Conservation (phyloP, 2,888 invertebrate species). For the Eupithecia vulgata region DNA sequence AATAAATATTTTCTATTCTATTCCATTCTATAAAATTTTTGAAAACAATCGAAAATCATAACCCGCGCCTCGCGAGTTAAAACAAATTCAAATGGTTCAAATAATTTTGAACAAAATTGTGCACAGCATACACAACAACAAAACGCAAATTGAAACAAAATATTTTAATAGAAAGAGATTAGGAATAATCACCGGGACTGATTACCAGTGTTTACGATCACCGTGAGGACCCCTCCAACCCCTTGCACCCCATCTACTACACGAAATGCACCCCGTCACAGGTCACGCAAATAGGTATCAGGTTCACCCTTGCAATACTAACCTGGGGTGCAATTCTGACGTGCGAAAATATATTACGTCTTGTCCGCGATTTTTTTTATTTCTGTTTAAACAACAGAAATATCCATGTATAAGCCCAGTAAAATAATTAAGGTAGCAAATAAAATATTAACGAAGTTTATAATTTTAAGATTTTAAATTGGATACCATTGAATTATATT, state of each 20-base stretch:
- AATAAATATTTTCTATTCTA: no score
- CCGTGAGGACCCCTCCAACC: constrained; percentile 2
- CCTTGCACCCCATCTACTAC: background rate
- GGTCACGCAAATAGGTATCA: constrained; percentile 42
- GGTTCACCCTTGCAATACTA: constrained; percentile 40
- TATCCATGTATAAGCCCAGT: background rate
- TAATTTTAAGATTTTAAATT: no score
- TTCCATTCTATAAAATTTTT: no score
- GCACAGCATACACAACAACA: background rate
- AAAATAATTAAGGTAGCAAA: background rate
- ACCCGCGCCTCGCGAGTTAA: background rate
- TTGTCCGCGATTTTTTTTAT: background rate
- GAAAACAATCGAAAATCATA: background rate
- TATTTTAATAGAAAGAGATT: constrained; percentile 16
- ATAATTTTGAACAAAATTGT: background rate
- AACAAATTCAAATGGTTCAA: no score
- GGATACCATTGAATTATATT: no score
- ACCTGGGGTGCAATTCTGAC: constrained; percentile 4
- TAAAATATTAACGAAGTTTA: background rate
- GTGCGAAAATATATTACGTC: background rate
- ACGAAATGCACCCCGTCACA: constrained; percentile 25
- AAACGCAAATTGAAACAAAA: constrained; percentile 1
- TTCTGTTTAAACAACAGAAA: no score
- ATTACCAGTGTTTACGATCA: constrained; percentile 28
- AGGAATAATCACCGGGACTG: constrained; percentile 17